A percentile compares a stretch with the other conserved stretches of the same genome.
Conservation (phyloP, 2,797 vertebrate genomes). For the Falco novaeseelandiae region DNA sequence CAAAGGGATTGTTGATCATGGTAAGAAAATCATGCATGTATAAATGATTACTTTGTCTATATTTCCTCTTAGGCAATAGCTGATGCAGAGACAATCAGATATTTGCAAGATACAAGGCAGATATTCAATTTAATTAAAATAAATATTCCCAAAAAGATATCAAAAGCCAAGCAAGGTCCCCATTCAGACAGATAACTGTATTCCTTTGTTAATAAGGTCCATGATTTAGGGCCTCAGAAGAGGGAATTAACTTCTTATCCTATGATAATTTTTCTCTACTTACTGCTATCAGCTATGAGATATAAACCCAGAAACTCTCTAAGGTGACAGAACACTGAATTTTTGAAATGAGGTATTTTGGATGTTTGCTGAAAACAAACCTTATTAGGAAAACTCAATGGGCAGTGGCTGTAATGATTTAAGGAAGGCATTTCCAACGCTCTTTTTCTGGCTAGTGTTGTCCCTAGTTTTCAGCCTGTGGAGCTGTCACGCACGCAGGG, state of each 20-base stretch:
- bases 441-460: not conserved
- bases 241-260: not conserved
- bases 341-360: not conserved
- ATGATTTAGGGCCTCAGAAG: not conserved
- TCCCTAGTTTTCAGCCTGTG: not conserved
- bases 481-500: not conserved
- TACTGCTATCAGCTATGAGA: not conserved
- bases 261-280: slow-evolving; percentile 14
- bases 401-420: not conserved
- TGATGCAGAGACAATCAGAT: slow-evolving; percentile 41
- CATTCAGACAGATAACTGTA: slow-evolving; percentile 16
- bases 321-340: not conserved
- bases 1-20: slow-evolving; percentile 4
- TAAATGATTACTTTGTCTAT: slow-evolving; percentile 36
- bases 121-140: slow-evolving; percentile 62
- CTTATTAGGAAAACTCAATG: not conserved
- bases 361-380: not conserved
- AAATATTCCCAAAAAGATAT: slow-evolving; percentile 43
- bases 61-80: slow-evolving; percentile 40
- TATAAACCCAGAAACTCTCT: not conserved
- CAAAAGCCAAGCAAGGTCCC: slow-evolving; percentile 21
- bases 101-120: slow-evolving; percentile 53
- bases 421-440: not conserved
- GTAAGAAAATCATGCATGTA: slow-evolving; percentile 17
- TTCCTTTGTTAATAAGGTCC: not conserved